Evolutionary conservation across 2,888 invertebrate genomes (phyloP).

Genomic region (Isotomurus palustris): DNA sequence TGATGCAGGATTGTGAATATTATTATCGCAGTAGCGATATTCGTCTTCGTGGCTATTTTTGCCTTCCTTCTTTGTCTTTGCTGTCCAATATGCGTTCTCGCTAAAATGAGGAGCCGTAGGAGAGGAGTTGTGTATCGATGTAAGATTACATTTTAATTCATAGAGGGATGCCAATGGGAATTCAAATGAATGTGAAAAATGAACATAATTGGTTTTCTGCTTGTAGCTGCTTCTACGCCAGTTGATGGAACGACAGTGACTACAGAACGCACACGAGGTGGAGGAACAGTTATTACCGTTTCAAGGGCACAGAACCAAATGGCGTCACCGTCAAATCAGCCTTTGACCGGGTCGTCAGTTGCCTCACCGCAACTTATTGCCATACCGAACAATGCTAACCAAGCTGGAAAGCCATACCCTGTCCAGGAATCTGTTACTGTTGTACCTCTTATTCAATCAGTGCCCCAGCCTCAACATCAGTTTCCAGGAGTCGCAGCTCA

Average conservation of each 20-base stretch:
- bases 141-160: slow-evolving; percentile 15
- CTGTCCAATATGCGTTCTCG: slow-evolving; percentile 42
- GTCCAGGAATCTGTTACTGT: slow-evolving; percentile 37
- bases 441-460: slow-evolving; percentile 15
- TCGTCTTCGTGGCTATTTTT: slow-evolving; percentile 22
- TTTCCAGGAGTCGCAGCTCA: not conserved
- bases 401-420: slow-evolving; percentile 33
- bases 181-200: not conserved
- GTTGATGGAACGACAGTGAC: slow-evolving; percentile 8
- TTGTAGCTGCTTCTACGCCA: slow-evolving; percentile 1
- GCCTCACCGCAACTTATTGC: slow-evolving; percentile 17
- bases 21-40: slow-evolving; percentile 24
- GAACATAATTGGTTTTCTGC: too few species aligned
- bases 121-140: slow-evolving; percentile 36
- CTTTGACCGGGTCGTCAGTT: not conserved
- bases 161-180: not conserved
- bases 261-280: not conserved
- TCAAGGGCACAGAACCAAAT: not conserved
- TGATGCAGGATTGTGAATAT: slow-evolving; percentile 17
- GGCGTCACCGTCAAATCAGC: slow-evolving; percentile 12
- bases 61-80: slow-evolving; percentile 32
- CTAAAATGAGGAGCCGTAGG: slow-evolving; percentile 34
- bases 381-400: slow-evolving; percentile 22
- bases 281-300: not conserved
- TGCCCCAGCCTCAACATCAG: slow-evolving; percentile 11